Evolutionary conservation across 2,113 vertebrate genomes (phyloP).

Genomic region (Cyanoderma ruficeps): DNA sequence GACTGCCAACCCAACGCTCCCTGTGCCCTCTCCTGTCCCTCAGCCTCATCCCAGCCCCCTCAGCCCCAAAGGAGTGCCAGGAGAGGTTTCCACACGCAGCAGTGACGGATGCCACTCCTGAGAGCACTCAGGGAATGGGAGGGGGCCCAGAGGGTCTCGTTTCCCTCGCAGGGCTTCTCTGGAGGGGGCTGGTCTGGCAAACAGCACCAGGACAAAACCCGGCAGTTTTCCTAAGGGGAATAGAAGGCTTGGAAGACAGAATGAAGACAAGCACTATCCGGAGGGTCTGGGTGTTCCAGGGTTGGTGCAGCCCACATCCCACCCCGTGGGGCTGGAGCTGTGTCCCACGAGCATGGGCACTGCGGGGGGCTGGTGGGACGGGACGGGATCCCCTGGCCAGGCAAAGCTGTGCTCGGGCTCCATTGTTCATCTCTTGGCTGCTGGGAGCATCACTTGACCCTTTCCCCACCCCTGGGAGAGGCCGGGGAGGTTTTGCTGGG

Average conservation of each 20-base stretch:
- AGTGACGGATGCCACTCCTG: background rate
- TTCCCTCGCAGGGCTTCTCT: background rate
- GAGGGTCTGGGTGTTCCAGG: background rate
- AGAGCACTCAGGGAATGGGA: background rate
- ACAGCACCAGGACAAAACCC: background rate
- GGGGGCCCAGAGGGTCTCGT: background rate
- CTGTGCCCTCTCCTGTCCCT: background rate
- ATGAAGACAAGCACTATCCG: background rate
- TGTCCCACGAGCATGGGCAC: background rate
- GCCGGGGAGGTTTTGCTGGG: accelerated
- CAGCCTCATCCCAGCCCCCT: background rate
- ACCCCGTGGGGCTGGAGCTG: background rate
- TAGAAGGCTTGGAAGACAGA: background rate
- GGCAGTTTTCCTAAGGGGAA: background rate
- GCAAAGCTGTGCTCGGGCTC: background rate
- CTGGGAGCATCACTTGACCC: background rate
- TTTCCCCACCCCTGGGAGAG: background rate
- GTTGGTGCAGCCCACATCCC: background rate
- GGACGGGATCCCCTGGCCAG: background rate
- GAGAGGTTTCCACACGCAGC: background rate
- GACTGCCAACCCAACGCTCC: background rate
- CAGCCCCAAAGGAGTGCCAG: background rate
- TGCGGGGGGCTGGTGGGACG: background rate
- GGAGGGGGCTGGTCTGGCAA: background rate
- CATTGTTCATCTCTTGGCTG: background rate